Conservation (phyloP, 2,888 invertebrate species). For the Drosophila diplacantha region DNA sequence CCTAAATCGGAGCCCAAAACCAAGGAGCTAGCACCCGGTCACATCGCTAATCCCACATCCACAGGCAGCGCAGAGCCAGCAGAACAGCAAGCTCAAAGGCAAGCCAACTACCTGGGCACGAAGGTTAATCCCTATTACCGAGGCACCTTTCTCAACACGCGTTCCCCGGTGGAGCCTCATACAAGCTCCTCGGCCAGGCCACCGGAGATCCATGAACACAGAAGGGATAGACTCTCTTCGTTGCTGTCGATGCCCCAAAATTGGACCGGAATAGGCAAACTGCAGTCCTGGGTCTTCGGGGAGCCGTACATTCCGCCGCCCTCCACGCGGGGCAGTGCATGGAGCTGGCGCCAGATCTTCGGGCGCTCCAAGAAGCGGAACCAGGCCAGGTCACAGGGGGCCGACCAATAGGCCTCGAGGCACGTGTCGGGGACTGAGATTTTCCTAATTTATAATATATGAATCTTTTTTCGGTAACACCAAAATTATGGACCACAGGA, state of each 20-base stretch:
- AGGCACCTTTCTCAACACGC: slow-evolving; percentile 43
- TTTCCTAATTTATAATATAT: slow-evolving; percentile 21
- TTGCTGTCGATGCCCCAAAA: not conserved
- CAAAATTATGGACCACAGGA: slow-evolving; percentile 53
- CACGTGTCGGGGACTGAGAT: slow-evolving; percentile 7
- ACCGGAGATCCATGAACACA: not conserved
- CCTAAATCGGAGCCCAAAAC: not conserved
- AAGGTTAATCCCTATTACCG: slow-evolving; percentile 34
- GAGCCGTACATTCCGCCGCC: not conserved
- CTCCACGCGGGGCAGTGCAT: not conserved
- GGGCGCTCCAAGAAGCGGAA: not conserved
- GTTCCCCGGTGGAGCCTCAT: not conserved
- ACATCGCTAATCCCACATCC: not conserved
- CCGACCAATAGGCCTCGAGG: slow-evolving; percentile 15
- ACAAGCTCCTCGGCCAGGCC: not conserved
- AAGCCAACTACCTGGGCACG: slow-evolving; percentile 11
- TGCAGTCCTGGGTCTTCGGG: slow-evolving; percentile 17
- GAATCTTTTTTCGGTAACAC: slow-evolving; percentile 42
- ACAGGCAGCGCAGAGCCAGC: not conserved
- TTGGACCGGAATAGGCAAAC: not conserved
- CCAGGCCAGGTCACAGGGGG: not conserved
- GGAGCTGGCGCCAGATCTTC: slow-evolving; percentile 21
- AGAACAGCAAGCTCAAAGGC: not conserved
- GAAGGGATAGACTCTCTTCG: not conserved
- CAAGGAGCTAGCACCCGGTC: not conserved